Percentiles rank a stretch among this genome's conserved stretches.
Conservation (phyloP, 2,797 vertebrate species). For the Distichodus sexfasciatus region DNA sequence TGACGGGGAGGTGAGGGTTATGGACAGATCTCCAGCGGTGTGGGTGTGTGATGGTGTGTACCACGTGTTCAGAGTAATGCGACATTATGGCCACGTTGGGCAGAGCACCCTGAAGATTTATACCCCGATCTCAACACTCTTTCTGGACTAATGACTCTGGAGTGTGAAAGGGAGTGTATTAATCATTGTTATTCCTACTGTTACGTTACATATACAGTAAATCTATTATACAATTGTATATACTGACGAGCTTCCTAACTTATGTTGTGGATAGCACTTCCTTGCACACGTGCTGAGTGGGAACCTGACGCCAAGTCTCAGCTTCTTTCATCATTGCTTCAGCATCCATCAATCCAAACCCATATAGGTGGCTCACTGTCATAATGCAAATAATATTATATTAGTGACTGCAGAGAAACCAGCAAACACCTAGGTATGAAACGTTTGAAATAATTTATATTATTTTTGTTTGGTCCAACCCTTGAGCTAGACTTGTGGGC, state of each 20-base stretch:
- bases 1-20: constrained; percentile 87
- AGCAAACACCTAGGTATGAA: constrained; percentile 33
- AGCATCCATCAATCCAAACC: constrained; percentile 95
- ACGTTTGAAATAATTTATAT: too few relatives aligned
- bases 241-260: constrained; percentile 72
- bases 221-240: not conserved
- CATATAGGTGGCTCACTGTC: constrained; percentile 94
- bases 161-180: constrained; percentile 50
- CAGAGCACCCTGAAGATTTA: constrained; percentile 82
- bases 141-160: constrained; percentile 84
- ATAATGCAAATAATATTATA: not conserved
- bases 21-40: constrained; percentile 89
- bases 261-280: constrained; percentile 82
- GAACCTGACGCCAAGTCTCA: constrained; percentile 87
- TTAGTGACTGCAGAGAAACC: not conserved
- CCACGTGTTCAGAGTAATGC: constrained; percentile 88
- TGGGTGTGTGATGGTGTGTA: constrained; percentile 84
- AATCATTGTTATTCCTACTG: not conserved
- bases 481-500: not conserved
- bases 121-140: constrained; percentile 77
- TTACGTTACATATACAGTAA: not conserved
- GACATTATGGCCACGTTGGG: constrained; percentile 77
- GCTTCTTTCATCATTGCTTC: constrained; percentile 93
- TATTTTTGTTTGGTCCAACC: not conserved
- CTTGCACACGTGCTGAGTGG: constrained; percentile 86